Conservation (phyloP, 2,888 invertebrate genomes). For the Synergus japonicus region DNA sequence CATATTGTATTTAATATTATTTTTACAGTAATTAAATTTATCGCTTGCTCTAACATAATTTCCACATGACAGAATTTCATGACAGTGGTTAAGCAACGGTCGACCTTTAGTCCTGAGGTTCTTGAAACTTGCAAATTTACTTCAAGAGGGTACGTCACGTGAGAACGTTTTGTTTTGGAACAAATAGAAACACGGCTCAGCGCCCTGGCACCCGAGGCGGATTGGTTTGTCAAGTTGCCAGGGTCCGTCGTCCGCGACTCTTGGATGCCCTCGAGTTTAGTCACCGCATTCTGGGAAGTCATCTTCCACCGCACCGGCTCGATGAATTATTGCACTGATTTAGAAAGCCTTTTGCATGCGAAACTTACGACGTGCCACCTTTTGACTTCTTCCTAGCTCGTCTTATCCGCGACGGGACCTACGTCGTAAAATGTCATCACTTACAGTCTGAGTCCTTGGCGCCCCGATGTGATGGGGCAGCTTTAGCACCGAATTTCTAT, state of each 20-base stretch:
- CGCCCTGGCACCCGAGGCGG: slow-evolving; percentile 72
- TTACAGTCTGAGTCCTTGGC: slow-evolving; percentile 35
- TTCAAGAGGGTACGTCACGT: slow-evolving; percentile 58
- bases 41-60: neutral
- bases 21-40: no score
- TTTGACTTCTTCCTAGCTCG: slow-evolving; percentile 17
- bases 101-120: slow-evolving; percentile 18
- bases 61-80: neutral
- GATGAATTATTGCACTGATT: slow-evolving; percentile 55
- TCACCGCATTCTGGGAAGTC: slow-evolving; percentile 56
- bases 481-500: slow-evolving; percentile 48
- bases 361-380: slow-evolving; percentile 46
- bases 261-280: slow-evolving; percentile 53
- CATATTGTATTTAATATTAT: no score
- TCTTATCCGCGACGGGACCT: slow-evolving; percentile 31
- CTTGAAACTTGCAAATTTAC: slow-evolving; percentile 14
- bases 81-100: slow-evolving; percentile 39
- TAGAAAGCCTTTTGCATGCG: slow-evolving; percentile 47
- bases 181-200: slow-evolving; percentile 71
- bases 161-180: slow-evolving; percentile 71
- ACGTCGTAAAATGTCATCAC: slow-evolving; percentile 39
- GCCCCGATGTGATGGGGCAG: slow-evolving; percentile 37
- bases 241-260: slow-evolving; percentile 51
- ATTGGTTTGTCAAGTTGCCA: slow-evolving; percentile 76
- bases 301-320: slow-evolving; percentile 48